Evolutionary conservation across 2,797 vertebrate genomes (phyloP).

Genomic region (Chanos chanos): DNA sequence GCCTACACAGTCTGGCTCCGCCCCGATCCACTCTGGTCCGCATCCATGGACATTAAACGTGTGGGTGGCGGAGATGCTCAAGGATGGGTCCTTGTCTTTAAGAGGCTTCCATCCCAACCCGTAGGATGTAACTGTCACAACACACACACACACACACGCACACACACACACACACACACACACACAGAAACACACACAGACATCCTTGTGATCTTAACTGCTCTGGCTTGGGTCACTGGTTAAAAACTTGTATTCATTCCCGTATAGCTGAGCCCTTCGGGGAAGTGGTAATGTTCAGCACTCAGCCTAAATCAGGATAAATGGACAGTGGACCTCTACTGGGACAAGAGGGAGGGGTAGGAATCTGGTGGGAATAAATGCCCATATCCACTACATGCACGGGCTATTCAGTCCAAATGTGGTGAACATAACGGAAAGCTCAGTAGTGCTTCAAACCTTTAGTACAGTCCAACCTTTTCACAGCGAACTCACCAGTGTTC

Average conservation of each 20-base stretch:
- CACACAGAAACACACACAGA: slow-evolving; percentile 12
- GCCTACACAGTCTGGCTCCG: slow-evolving; percentile 62
- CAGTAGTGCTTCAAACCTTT: too few species aligned
- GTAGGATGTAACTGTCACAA: too few species aligned
- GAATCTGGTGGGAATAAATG: too few species aligned
- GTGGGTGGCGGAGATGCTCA: slow-evolving; percentile 66
- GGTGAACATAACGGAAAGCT: too few species aligned
- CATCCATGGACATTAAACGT: slow-evolving; percentile 67
- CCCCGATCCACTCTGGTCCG: slow-evolving; percentile 54
- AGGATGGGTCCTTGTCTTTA: slow-evolving; percentile 53
- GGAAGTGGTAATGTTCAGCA: slow-evolving; percentile 62
- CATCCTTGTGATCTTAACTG: slow-evolving; percentile 47
- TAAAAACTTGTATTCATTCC: too few species aligned
- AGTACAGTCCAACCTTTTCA: too few species aligned
- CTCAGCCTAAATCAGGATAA: slow-evolving; percentile 68
- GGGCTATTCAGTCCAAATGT: too few species aligned
- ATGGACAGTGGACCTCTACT: slow-evolving; percentile 38
- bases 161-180: slow-evolving; percentile 55
- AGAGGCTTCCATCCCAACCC: too few species aligned
- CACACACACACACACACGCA: slow-evolving; percentile 46
- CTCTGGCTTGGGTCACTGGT: slow-evolving; percentile 1
- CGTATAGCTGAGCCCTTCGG: slow-evolving; percentile 54
- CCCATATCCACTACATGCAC: too few species aligned
- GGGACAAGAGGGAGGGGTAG: too few species aligned
- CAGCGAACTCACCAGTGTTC: too few species aligned